Conservation (phyloP, 1,140 invertebrate genomes). For the Cyphomyrmex costatus region DNA sequence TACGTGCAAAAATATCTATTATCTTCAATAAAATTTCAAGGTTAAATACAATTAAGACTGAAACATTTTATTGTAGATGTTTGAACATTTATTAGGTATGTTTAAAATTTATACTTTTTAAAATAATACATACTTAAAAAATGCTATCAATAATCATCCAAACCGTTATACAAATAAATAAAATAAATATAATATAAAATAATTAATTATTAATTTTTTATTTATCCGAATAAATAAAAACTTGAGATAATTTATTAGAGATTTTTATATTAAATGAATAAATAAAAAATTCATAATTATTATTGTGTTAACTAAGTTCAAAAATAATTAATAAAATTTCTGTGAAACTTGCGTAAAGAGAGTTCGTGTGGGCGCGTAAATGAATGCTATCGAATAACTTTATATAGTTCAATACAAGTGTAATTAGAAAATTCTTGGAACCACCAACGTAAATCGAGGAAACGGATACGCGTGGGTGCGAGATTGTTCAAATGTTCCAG, state of each 20-base stretch:
- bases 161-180: too few relatives aligned
- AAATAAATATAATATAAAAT: too few relatives aligned
- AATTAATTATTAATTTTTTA: too few relatives aligned
- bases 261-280: too few relatives aligned
- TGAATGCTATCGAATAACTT: conserved; percentile 15
- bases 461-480: conserved; percentile 32
- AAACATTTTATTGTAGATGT: background rate
- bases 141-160: too few relatives aligned
- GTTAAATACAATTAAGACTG: background rate
- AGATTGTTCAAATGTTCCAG: conserved; percentile 34
- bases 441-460: conserved; percentile 7
- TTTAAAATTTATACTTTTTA: too few relatives aligned
- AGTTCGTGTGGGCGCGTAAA: background rate
- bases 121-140: too few relatives aligned
- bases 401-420: conserved; percentile 20
- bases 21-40: background rate
- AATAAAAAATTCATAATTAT: background rate
- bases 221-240: too few relatives aligned
- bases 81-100: background rate
- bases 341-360: background rate
- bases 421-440: conserved; percentile 22
- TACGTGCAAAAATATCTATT: background rate
- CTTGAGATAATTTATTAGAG: too few relatives aligned
- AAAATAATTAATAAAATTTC: background rate
- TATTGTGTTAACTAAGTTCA: background rate